Percentiles rank a stretch among this genome's conserved stretches.
phyloP scores from a whole-genome alignment of 2,113 vertebrate genomes.

The Proteles cristata region DNA sequence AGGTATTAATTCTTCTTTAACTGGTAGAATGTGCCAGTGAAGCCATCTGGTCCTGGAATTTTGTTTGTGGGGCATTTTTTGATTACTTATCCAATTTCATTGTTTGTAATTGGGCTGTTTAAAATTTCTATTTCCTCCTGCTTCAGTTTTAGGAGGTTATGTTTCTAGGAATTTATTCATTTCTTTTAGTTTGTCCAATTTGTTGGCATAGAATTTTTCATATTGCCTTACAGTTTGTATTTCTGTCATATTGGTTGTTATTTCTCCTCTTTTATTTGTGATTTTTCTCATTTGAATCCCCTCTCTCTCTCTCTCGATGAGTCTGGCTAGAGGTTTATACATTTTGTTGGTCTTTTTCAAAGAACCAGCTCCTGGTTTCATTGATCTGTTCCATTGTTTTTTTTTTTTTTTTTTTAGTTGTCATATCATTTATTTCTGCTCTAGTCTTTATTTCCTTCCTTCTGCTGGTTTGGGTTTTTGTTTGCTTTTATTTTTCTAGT shows the following conservation, averaged over 20 bases:
- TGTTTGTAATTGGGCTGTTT: background rate
- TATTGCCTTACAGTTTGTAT: background rate
- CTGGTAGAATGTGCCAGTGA: background rate
- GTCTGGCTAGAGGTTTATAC: background rate
- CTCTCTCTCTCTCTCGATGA: background rate
- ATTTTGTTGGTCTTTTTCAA: background rate
- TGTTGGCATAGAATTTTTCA: background rate
- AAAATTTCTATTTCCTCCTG: background rate
- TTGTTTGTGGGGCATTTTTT: background rate
- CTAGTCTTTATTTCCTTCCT: background rate
- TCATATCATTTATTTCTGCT: background rate
- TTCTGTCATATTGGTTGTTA: background rate
- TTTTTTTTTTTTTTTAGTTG: background rate
- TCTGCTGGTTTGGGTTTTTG: background rate
- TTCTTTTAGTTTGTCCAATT: background rate
- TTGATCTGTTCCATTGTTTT: background rate
- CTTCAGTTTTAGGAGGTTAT: background rate
- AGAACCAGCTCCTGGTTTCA: background rate
- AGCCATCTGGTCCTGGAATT: background rate
- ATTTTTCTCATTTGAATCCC: background rate
- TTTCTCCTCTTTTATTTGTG: background rate
- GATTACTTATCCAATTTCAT: background rate
- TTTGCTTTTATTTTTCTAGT: background rate
- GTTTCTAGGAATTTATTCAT: background rate
- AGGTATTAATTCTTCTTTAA: background rate